A percentile compares a stretch with the other conserved stretches of the same genome.
Conservation (phyloP, 30 jellyfish, hydroid and myxozoan species). For the Aurelia sp. region DNA sequence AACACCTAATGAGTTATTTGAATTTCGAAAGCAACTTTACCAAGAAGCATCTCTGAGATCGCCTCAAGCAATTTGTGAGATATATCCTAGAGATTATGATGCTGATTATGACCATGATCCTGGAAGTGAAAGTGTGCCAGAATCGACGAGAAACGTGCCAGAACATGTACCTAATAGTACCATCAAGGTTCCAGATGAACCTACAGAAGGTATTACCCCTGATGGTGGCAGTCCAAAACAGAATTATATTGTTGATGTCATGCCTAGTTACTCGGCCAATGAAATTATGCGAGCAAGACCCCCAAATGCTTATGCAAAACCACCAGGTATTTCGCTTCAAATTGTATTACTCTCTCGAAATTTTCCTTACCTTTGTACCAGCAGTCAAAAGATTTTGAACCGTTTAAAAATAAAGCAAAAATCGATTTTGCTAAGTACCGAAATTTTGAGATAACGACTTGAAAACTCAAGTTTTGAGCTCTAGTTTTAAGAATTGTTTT, state of each 20-base stretch:
- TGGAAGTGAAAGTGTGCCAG: neutral
- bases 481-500: too few species aligned
- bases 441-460: too few species aligned
- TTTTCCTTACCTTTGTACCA: too few species aligned
- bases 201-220: too few species aligned
- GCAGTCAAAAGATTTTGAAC: too few species aligned
- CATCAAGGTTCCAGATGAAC: too few species aligned
- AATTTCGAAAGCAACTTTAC: constrained; percentile 11
- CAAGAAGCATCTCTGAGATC: too few species aligned
- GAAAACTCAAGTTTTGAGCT: too few species aligned
- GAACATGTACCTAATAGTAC: neutral
- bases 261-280: constrained; percentile 23
- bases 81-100: constrained; percentile 87
- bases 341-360: too few species aligned
- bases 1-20: constrained; percentile 43
- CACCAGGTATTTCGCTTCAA: neutral
- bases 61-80: constrained; percentile 63
- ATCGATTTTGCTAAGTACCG: too few species aligned
- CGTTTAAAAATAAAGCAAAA: too few species aligned
- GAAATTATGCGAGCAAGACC: neutral
- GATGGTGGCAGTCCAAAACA: neutral
- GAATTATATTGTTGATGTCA: constrained; percentile 21
- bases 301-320: neutral
- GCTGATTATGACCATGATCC: constrained; percentile 50
- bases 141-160: too few species aligned